Conservation (phyloP, 2,797 vertebrate genomes). For the Craterocephalus amniculus region DNA sequence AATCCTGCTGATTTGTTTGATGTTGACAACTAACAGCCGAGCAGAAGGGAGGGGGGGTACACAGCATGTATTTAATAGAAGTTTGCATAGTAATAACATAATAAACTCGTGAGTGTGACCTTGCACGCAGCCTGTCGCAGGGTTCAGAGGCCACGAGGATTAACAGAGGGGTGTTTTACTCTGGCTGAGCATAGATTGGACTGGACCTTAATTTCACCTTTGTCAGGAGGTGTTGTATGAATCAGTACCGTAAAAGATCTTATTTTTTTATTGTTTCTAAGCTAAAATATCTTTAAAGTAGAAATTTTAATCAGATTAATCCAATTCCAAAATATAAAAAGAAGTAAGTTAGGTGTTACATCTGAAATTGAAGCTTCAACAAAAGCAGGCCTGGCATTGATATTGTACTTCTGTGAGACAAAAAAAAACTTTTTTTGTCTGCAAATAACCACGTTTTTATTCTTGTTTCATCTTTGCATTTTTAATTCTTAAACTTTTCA, state of each 20-base stretch:
- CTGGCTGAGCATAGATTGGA: slow-evolving; percentile 26
- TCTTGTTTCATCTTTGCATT: slow-evolving; percentile 1
- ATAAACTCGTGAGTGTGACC: slow-evolving; percentile 53
- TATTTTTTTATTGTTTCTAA: not conserved
- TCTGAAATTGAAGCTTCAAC: not conserved
- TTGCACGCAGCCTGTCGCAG: slow-evolving; percentile 34
- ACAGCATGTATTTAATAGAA: slow-evolving; percentile 12
- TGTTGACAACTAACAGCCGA: not conserved
- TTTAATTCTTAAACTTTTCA: not conserved
- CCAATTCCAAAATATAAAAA: not conserved
- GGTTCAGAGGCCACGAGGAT: slow-evolving; percentile 48
- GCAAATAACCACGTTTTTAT: not conserved
- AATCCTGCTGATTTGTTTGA: slow-evolving; percentile 31
- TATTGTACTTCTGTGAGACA: not conserved
- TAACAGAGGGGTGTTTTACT: slow-evolving; percentile 36
- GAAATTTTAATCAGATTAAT: not conserved
- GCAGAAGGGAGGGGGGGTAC: not conserved
- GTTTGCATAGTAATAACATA: slow-evolving; percentile 56
- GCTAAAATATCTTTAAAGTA: not conserved
- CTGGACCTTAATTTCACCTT: slow-evolving; percentile 26
- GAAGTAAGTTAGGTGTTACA: not conserved
- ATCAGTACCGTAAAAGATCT: not conserved
- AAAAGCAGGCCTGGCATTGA: not conserved
- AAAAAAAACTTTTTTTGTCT: not conserved
- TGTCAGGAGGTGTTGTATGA: slow-evolving; percentile 20